These are phyloP conservation scores for Chloropsis hardwickii DNA, from an alignment of 2,113 vertebrate genomes.

Conservation along the genomic window DNA sequence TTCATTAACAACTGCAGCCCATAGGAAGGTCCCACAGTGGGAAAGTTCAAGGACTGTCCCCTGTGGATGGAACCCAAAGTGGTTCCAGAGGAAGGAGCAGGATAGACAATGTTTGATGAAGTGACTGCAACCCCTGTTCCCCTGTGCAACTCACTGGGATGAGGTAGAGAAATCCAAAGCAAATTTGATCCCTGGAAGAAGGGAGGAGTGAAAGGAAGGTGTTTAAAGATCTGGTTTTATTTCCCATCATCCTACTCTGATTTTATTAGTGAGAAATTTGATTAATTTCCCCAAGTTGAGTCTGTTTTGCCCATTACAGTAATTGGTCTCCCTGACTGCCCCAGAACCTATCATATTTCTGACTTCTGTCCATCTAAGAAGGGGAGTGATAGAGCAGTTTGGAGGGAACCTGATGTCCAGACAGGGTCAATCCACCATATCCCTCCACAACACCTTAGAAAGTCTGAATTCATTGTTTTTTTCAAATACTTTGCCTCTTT, in stretches of 20 bases:
- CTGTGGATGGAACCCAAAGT: not conserved
- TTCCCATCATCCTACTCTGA: not conserved
- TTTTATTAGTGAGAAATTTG: not conserved
- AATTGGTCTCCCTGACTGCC: not conserved
- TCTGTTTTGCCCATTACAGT: not conserved
- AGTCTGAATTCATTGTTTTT: not conserved
- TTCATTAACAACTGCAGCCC: not conserved
- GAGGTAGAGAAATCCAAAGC: not conserved
- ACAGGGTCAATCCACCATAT: not conserved
- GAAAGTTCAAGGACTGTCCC: not conserved
- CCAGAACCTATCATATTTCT: rapidly evolving
- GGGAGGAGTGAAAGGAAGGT: not conserved
- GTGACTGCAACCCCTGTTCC: not conserved
- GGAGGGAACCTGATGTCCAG: not conserved
- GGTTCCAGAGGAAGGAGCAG: not conserved
- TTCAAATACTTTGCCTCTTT: not conserved
- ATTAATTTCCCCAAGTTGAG: not conserved
- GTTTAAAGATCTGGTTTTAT: not conserved
- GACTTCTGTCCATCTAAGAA: not conserved
- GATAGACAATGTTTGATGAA: not conserved
- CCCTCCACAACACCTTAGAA: not conserved
- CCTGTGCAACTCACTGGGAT: not conserved
- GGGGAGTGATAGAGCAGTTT: not conserved
- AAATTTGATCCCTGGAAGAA: not conserved
- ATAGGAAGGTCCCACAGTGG: not conserved